These are phyloP conservation scores for Gasteruption jaculator DNA, from an alignment of 2,888 invertebrate genomes.

Conservation along the genomic window DNA sequence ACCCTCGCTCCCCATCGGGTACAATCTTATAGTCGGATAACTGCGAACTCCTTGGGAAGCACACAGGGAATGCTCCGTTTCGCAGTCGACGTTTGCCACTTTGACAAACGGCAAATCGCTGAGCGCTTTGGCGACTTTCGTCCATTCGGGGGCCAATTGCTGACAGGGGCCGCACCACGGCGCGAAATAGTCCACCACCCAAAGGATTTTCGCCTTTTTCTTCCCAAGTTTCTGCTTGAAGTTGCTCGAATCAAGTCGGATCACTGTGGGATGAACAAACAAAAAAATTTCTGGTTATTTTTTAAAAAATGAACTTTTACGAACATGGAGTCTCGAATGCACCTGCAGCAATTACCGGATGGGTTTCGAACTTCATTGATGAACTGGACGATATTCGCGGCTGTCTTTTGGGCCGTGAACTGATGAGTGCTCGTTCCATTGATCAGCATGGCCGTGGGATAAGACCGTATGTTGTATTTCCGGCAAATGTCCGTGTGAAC, in stretches of 20 bases:
- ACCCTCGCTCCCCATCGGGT: conserved; percentile 58
- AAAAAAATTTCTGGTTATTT: conserved; percentile 18
- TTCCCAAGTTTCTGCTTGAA: conserved; percentile 56
- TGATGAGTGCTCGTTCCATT: conserved; percentile 57
- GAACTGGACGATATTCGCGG: conserved; percentile 62
- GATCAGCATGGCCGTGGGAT: conserved; percentile 68
- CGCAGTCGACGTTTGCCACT: conserved; percentile 67
- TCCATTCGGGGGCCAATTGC: conserved; percentile 65
- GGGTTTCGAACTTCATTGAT: conserved; percentile 58
- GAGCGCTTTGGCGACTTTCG: conserved; percentile 60
- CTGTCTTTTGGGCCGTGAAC: conserved; percentile 60
- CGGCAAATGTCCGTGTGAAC: conserved; percentile 59
- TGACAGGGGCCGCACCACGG: conserved; percentile 76
- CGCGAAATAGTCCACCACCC: conserved; percentile 69
- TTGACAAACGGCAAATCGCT: conserved; percentile 52
- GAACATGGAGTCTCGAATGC: not conserved
- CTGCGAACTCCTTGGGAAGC: conserved; percentile 57
- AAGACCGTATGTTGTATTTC: conserved; percentile 60
- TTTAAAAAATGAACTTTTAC: conserved; percentile 3
- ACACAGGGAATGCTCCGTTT: conserved; percentile 58
- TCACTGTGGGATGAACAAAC: too few species aligned
- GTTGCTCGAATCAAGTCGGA: conserved; percentile 54
- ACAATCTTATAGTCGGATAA: conserved; percentile 68
- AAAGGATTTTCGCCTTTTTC: conserved; percentile 57
- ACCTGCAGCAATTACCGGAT: conserved; percentile 47